Base-by-base conservation (phyloP, 2,113 vertebrate genomes). In the Oncorhynchus gorbuscha region DNA sequence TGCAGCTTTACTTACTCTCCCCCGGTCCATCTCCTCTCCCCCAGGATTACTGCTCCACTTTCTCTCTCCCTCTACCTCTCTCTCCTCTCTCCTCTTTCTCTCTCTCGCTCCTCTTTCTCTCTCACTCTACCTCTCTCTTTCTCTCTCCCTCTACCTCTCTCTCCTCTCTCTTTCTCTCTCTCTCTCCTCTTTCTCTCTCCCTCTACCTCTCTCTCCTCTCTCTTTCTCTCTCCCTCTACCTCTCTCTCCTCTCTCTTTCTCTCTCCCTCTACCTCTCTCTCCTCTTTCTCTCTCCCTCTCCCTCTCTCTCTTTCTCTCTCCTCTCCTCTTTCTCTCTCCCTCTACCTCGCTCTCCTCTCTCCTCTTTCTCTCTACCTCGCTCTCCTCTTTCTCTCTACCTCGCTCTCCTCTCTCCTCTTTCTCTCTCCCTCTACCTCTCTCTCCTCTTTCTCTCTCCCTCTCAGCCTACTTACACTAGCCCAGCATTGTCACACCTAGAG, bases 1-100 rank as follows among this genome's bases (percentile, higher is more conserved):
- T 70, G 80, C 72, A 51, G 69, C 69, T 76, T 55, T 64, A 35
- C 39, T 82, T 64, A 35, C 39, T 82, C 71, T 32, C 79, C 45
- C 68, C 68, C 59, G 22, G 58, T 77, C 67, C 74, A 3, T 4
- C 51, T 0, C 26, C 45, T 75, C 66, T 71, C 71, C 82, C 69
- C 71, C 71, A 73, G 59, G 35, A 71, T 9, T 61, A 18, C 69
- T 77, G 77, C 22, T 81, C 77, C 49, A 55, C 73, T 72, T 64
- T 69, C 32, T 69, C n/a, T 35, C 28, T 35, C 30, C 3, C 66
- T 20, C 14, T 30, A 4, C 30, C 18, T 20, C 28, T 16, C 65
- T 30, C 24, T 67, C 18, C 68, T 20, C 16, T 55, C 32, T 26
- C 5, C 20, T 5, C 16, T 20, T 16, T 14, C 4, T 14, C 20